These are phyloP conservation scores for Jacana jacana DNA, from an alignment of 2,113 vertebrate species.

Conservation along the genomic window DNA sequence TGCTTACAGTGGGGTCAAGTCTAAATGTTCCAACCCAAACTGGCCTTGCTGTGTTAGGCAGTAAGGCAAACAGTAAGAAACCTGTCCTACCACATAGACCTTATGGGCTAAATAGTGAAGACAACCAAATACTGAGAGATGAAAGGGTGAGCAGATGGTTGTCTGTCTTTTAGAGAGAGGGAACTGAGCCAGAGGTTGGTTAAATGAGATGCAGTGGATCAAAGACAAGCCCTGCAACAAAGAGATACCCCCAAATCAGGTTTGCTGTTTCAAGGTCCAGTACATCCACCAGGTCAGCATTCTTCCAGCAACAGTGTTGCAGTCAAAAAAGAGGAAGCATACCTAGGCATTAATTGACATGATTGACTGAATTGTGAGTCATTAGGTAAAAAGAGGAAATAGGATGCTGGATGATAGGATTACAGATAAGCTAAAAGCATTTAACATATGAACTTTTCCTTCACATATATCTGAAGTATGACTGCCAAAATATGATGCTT, in stretches of 20 bases:
- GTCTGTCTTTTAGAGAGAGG: background rate
- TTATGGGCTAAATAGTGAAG: background rate
- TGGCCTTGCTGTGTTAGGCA: background rate
- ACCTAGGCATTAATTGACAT: background rate
- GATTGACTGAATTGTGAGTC: background rate
- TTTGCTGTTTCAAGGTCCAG: background rate
- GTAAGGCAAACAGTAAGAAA: background rate
- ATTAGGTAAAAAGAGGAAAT: background rate
- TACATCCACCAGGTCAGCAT: background rate
- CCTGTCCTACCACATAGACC: background rate
- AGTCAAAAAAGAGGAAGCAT: background rate
- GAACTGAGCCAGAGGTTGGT: background rate
- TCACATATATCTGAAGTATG: background rate
- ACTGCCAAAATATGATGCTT: background rate
- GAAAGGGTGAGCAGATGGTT: background rate
- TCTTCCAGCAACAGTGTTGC: background rate
- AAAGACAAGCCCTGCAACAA: background rate
- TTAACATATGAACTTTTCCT: background rate
- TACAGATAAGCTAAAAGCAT: background rate
- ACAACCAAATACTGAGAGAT: background rate
- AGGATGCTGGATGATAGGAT: background rate
- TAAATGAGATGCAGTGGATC: background rate
- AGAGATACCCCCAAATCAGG: background rate
- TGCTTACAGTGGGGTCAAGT: background rate
- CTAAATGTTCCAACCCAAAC: background rate